A percentile compares a stretch with the other conserved stretches of the same genome.
phyloP scores from a whole-genome alignment of 2,888 invertebrate genomes.

The Urechis unicinctus region DNA sequence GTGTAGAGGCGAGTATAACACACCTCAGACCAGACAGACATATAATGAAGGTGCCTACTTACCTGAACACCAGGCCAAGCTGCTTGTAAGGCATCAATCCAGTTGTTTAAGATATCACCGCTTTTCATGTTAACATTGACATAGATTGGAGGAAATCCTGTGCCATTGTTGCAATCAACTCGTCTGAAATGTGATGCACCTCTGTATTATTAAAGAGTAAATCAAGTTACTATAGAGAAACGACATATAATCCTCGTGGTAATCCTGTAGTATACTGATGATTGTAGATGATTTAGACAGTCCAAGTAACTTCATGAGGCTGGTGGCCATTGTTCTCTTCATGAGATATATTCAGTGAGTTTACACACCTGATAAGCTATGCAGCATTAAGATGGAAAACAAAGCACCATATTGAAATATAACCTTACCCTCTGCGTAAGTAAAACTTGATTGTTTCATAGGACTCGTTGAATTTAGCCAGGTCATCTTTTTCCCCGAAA shows the following conservation, averaged over 20 bases:
- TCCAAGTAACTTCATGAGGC: too few relatives aligned
- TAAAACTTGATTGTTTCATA: constrained; percentile 57
- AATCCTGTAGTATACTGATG: too few relatives aligned
- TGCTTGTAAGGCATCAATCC: constrained; percentile 62
- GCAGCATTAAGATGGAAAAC: too few relatives aligned
- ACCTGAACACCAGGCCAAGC: constrained; percentile 51
- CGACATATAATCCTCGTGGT: too few relatives aligned
- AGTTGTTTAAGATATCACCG: constrained; percentile 58
- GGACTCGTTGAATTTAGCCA: constrained; percentile 58
- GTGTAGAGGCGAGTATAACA: neutral
- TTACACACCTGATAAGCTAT: too few relatives aligned
- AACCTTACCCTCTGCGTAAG: constrained; percentile 56
- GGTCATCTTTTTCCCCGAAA: constrained; percentile 58
- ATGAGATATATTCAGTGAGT: too few relatives aligned
- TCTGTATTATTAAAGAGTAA: too few relatives aligned
- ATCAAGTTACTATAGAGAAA: too few relatives aligned
- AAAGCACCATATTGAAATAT: too few relatives aligned
- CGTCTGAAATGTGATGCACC: constrained; percentile 48
- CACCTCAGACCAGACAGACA: too few relatives aligned
- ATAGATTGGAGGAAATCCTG: constrained; percentile 60
- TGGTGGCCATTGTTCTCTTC: too few relatives aligned
- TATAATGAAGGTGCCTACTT: constrained; percentile 1
- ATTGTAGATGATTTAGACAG: too few relatives aligned
- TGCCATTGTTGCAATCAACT: constrained; percentile 55
- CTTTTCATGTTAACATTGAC: constrained; percentile 62